Evolutionary conservation across 2,113 vertebrate genomes (phyloP).

Genomic region (Hiodon tergisus): DNA sequence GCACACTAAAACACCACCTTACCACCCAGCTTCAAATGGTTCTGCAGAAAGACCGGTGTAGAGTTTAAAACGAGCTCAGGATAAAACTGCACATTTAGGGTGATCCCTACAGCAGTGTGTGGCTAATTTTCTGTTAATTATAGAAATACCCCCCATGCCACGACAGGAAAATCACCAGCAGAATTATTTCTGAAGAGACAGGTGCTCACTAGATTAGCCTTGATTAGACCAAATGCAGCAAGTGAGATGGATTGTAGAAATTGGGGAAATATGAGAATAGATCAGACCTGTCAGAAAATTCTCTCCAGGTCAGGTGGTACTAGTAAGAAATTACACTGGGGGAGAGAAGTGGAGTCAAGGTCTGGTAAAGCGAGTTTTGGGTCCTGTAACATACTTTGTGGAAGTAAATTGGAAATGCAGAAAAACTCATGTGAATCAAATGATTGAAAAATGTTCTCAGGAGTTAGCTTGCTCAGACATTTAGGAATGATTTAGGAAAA

Average conservation of each 20-base stretch:
- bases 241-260: not conserved
- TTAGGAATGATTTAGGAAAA: too few relatives aligned
- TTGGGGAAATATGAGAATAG: too few relatives aligned
- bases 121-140: not conserved
- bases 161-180: not conserved
- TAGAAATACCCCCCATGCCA: not conserved
- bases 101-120: not conserved
- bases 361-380: too few relatives aligned
- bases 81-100: not conserved
- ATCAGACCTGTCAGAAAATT: too few relatives aligned
- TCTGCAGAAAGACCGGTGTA: not conserved
- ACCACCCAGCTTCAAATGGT: not conserved
- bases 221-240: not conserved
- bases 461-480: too few relatives aligned
- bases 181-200: conserved; percentile 3
- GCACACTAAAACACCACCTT: not conserved
- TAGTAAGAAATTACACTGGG: too few relatives aligned
- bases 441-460: too few relatives aligned
- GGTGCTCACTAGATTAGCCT: not conserved
- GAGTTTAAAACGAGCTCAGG: not conserved
- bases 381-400: too few relatives aligned
- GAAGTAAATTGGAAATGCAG: too few relatives aligned
- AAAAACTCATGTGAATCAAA: too few relatives aligned
- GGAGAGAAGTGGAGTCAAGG: too few relatives aligned
- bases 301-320: too few relatives aligned